Base-by-base conservation (phyloP, 1,140 invertebrate species). In the Drosophila kepulauana region DNA sequence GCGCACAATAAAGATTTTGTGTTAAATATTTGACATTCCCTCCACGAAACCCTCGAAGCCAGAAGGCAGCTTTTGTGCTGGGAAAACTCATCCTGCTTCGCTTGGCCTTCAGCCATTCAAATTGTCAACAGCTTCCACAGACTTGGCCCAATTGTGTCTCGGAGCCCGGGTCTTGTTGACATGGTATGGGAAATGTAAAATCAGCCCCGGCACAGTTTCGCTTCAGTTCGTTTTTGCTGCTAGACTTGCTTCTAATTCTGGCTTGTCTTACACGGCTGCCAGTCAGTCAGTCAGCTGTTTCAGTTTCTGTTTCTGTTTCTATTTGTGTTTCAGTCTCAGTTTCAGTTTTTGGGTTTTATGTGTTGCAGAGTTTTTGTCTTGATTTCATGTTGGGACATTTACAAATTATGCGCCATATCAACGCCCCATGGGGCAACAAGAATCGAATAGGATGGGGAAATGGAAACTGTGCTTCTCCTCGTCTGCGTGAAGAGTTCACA, bases 81-180 rank as follows among this genome's bases (percentile, higher is more conserved):
- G 6, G 35, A 58, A 63, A 69, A 62, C 56, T 56, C 7, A 15
- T 65, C 71, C 30, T 35, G 56, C 6, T 59, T 38, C 54, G 4
- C 52, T 20, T 57, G 25, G 51, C 28, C 15, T 16, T 54, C 51
- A 54, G 54, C 61, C 52, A 82, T 84, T 87, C 62, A 87, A 80
- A 80, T 84, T 87, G 84, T 87, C 84, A 87, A 87, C 84, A 88
- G 67, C 63, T 82, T 84, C 56, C 43, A 38, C 69, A 52, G 66
- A 65, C 52, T 81, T 79, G 82, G 54, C 69, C 76, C 79, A 77
- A 66, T 82, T 87, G 64, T 82, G 82, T 82, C 72, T 68, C 64
- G 51, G 25, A 6, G 41, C 41, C 41, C 11, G n/a, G 11, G 20
- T 25, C 20, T 25, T 35, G 45, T 28, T 11, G 57, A 49, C 35